Base-by-base conservation (phyloP, 2,797 vertebrate species). In the Heteromormyrus szaboi region DNA sequence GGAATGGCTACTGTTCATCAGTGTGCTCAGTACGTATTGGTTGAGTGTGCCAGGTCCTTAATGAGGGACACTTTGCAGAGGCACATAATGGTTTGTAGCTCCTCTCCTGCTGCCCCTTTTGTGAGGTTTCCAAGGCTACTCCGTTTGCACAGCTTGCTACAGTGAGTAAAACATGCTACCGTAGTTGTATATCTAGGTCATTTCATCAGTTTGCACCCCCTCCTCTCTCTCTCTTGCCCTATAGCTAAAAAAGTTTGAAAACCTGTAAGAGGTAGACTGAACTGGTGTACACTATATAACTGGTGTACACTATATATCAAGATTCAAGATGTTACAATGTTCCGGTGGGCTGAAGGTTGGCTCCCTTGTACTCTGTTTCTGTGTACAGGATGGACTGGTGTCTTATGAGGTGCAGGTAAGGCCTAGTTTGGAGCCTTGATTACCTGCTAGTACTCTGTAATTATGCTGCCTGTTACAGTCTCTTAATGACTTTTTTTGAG, bases 101-200 rank as follows among this genome's bases (percentile, higher is more conserved):
- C 33, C 50, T 65, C 25, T 54, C 41, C 76, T 65, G 22, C 83
- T 7, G 33, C 59, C 54, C 81, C 86, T 48, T 87, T 87, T 56
- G 14, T 44, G n/a, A 87, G 50, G 86, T 89, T 89, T 89, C 89
- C 86, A 62, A 84, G 89, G 72, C 85, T 89, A 81, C 72, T n/a
- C 54, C 8, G 1, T 72, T 51, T 72, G 25, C 12, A 62, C 53
- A 84, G 54, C 85, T 85, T 87, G 85, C 76, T 41, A 41, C 51
- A 44, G 88, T 37, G n/a, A 5, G 53, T 50, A 33, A n/a, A 81
- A 62, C 53, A 56, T 41, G 22, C 12, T 44, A 11, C 6, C 14
- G 9, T 68, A 46, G 56, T 87, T 65, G 86, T 48, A 68, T 65
- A 87, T 87, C 53, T 87, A 65, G 48, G 51, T 79, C 72, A 33